Base-by-base conservation (phyloP, 1,140 invertebrate genomes). In the Cotesia glomerata region DNA sequence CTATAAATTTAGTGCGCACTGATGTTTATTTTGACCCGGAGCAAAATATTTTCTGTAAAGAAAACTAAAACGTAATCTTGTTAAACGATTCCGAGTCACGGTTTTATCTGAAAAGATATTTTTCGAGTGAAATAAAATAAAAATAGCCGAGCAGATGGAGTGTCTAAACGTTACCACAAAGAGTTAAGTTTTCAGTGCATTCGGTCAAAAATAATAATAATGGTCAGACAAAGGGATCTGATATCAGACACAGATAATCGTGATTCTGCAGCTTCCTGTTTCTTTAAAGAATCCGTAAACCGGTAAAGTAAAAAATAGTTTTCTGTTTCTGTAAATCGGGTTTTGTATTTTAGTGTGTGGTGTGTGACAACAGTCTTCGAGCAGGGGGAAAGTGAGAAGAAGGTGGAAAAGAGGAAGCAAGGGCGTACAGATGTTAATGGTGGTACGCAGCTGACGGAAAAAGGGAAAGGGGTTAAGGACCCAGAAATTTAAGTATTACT, bases 381-480 rank as follows among this genome's bases (percentile, higher is more conserved):
- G n/a, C n/a, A 54, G 5, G 13, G n/a, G 16, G 14, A 54, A 54
- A 18, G 52, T 13, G 52, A 36, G 59, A 59, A 11, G 4, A 59
- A 59, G 61, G 54, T 49, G 32, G 61, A 67, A 32, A 62, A 8
- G 45, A 64, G 8, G 9, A 49, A 64, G 16, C 26, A 71, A 71
- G 61, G 62, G 62, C 39, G 76, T 81, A 85, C 85, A 87, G 85
- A 84, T 87, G 85, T 84, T 82, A 74, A 82, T 80, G 76, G 77
- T 78, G 68, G 76, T 72, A 75, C 75, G 82, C 84, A 86, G 84
- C 84, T 85, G 84, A 85, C 81, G 77, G 76, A 73, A 85, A 85
- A 87, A 85, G 85, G 82, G 86, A 87, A 85, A 85, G 82, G 86
- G 84, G 85, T 86, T 85, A 84, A 85, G 81, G 81, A 84, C 79